Evolutionary conservation across 2,113 vertebrate species (phyloP).

Genomic region (Cygnus atratus): DNA sequence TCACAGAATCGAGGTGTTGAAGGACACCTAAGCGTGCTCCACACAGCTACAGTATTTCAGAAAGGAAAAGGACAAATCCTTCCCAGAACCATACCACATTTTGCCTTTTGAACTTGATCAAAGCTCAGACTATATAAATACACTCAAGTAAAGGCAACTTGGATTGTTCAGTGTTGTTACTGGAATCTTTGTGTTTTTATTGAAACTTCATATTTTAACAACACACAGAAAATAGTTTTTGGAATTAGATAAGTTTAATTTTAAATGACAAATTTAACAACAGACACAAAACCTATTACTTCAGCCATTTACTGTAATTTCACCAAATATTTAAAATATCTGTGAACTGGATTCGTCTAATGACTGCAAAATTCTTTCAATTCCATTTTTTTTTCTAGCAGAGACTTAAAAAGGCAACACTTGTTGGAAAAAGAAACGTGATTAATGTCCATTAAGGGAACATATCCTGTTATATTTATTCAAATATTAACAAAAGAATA

Average conservation of each 20-base stretch:
- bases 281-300: neutral
- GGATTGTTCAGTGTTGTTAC: neutral
- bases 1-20: neutral
- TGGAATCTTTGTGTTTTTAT: neutral
- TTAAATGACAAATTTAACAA: neutral
- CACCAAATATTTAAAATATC: conserved; percentile 29
- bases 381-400: neutral
- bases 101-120: neutral
- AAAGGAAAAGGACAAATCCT: neutral
- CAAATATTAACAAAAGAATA: neutral
- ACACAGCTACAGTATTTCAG: neutral
- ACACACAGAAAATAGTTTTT: neutral
- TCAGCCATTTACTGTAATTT: neutral
- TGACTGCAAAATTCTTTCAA: neutral
- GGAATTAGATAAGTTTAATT: neutral
- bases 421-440: neutral
- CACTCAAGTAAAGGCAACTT: neutral
- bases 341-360: neutral
- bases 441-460: neutral
- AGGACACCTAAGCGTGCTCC: neutral
- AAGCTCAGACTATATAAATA: neutral
- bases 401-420: neutral
- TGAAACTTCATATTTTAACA: neutral
- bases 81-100: neutral
- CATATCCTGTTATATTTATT: neutral